Evolutionary conservation across 2,888 invertebrate species (phyloP).

Genomic region (Chymomyza procnemis): DNA sequence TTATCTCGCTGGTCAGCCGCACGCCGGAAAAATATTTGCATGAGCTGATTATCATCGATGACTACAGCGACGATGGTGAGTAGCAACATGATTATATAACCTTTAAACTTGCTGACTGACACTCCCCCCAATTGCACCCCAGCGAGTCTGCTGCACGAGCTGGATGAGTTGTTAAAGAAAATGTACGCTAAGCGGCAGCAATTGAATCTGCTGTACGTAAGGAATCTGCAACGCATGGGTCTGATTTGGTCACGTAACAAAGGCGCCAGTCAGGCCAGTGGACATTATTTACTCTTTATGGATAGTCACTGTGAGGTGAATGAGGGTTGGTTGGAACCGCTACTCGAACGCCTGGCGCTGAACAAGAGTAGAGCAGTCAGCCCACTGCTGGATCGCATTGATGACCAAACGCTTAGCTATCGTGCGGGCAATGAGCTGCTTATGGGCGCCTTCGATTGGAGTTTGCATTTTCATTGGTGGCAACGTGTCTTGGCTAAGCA

Average conservation of each 20-base stretch:
- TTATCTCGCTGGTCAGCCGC: slow-evolving; percentile 64
- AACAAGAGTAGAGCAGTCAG: slow-evolving; percentile 68
- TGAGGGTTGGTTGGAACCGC: slow-evolving; percentile 78
- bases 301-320: slow-evolving; percentile 79
- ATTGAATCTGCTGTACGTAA: slow-evolving; percentile 30
- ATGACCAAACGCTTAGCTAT: slow-evolving; percentile 77
- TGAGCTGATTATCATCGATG: slow-evolving; percentile 75
- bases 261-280: slow-evolving; percentile 74
- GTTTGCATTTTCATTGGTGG: slow-evolving; percentile 79
- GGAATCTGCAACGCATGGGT: slow-evolving; percentile 71
- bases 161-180: slow-evolving; percentile 18
- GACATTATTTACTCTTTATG: slow-evolving; percentile 77
- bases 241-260: slow-evolving; percentile 78
- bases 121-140: not conserved
- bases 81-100: not conserved
- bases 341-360: slow-evolving; percentile 71
- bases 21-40: slow-evolving; percentile 63
- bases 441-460: slow-evolving; percentile 80
- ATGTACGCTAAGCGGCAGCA: not conserved
- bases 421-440: slow-evolving; percentile 68
- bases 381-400: slow-evolving; percentile 79
- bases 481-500: slow-evolving; percentile 41
- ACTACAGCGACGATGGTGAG: slow-evolving; percentile 72
- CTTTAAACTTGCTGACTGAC: no score
- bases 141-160: slow-evolving; percentile 42